Evolutionary conservation across 1,140 invertebrate genomes (phyloP).

Genomic region (Eubasilissa regina): DNA sequence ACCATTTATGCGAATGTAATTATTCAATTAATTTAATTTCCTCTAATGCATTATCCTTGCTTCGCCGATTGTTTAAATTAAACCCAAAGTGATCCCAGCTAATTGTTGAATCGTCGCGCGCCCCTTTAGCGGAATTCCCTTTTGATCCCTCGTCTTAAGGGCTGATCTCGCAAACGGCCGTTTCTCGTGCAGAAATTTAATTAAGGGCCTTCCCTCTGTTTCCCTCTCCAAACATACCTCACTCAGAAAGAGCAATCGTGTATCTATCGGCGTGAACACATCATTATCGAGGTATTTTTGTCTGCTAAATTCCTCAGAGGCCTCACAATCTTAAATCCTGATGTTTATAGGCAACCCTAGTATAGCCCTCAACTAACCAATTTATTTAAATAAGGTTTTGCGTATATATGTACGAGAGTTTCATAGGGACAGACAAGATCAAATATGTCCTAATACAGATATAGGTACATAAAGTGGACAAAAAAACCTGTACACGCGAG

Average conservation of each 20-base stretch:
- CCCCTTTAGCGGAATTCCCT: not conserved
- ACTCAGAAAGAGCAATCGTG: slow-evolving; percentile 13
- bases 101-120: not conserved
- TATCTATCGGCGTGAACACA: slow-evolving; percentile 46
- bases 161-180: slow-evolving; percentile 33
- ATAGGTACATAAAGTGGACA: too few relatives aligned
- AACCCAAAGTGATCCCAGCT: not conserved
- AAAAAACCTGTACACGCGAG: too few relatives aligned
- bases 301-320: not conserved
- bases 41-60: too few relatives aligned
- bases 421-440: too few relatives aligned
- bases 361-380: too few relatives aligned
- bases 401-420: too few relatives aligned
- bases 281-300: not conserved
- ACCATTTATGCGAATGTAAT: too few relatives aligned
- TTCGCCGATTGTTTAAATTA: too few relatives aligned
- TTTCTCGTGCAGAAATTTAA: slow-evolving; percentile 51
- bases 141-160: slow-evolving; percentile 7
- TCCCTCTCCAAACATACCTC: not conserved
- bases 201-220: slow-evolving; percentile 42
- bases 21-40: too few relatives aligned
- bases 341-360: not conserved
- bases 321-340: not conserved
- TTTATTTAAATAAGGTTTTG: too few relatives aligned
- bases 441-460: too few relatives aligned